These are phyloP conservation scores for Cotesia glomerata DNA, from an alignment of 1,140 invertebrate species.

Conservation along the genomic window DNA sequence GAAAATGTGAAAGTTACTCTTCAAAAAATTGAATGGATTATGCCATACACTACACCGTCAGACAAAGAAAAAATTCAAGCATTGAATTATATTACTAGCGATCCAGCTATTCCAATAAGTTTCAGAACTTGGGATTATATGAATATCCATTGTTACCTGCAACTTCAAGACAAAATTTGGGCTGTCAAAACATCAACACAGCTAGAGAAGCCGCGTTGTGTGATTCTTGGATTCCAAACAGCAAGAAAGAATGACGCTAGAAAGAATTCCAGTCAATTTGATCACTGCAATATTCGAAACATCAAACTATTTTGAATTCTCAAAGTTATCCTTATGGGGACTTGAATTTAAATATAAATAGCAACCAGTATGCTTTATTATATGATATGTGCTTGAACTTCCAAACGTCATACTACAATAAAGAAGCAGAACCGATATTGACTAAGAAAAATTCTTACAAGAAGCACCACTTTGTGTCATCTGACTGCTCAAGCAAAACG, in stretches of 20 bases:
- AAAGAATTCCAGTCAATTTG: slow-evolving; percentile 33
- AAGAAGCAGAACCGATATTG: slow-evolving; percentile 7
- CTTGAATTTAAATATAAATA: slow-evolving; percentile 41
- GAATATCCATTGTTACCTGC: slow-evolving; percentile 51
- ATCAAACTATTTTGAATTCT: slow-evolving; percentile 49
- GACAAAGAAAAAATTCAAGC: slow-evolving; percentile 36
- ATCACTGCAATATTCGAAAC: slow-evolving; percentile 40
- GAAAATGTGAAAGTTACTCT: slow-evolving; percentile 33
- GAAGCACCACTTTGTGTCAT: too few species aligned
- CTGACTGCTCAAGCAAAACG: too few species aligned
- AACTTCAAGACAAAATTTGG: slow-evolving; percentile 40
- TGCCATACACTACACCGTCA: slow-evolving; percentile 37
- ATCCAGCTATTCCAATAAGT: slow-evolving; percentile 39
- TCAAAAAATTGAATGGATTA: slow-evolving; percentile 33
- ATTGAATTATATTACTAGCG: slow-evolving; percentile 37
- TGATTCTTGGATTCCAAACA: slow-evolving; percentile 40
- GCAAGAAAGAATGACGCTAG: slow-evolving; percentile 19
- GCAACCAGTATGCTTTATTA: slow-evolving; percentile 39
- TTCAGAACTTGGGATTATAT: slow-evolving; percentile 51
- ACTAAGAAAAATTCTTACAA: too few species aligned
- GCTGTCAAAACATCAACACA: slow-evolving; percentile 39
- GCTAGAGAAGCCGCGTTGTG: slow-evolving; percentile 42
- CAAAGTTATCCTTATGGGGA: slow-evolving; percentile 45
- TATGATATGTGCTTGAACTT: slow-evolving; percentile 47
- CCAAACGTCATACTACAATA: slow-evolving; percentile 42